Conservation (phyloP, 2,888 invertebrate species). For the Tyria jacobaeae region DNA sequence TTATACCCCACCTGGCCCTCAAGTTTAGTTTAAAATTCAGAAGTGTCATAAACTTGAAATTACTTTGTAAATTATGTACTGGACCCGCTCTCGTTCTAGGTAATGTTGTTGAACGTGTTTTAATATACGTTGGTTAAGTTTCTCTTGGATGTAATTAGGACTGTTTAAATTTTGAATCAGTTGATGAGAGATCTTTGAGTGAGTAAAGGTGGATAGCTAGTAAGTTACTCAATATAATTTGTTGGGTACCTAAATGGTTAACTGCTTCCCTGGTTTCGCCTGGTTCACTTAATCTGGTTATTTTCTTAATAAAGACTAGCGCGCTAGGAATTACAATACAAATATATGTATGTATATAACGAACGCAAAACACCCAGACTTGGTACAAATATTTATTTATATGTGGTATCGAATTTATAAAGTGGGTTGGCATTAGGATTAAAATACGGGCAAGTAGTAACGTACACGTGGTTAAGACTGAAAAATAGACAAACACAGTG, state of each 20-base stretch:
- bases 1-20: constrained; percentile 20
- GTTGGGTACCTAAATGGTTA: no score
- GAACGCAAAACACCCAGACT: no score
- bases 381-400: no score
- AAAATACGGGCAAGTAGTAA: no score
- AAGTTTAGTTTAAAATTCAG: constrained; percentile 35
- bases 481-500: no score
- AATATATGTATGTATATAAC: no score
- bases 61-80: constrained; percentile 47
- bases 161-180: background rate
- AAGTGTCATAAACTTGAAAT: constrained; percentile 43
- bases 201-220: background rate
- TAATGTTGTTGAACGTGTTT: constrained; percentile 26
- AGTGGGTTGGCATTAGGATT: no score
- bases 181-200: background rate
- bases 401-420: no score
- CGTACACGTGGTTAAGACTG: no score
- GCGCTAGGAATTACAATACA: no score
- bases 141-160: background rate
- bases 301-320: no score
- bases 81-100: constrained; percentile 27
- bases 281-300: background rate
- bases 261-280: no score
- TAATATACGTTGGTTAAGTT: constrained; percentile 23
- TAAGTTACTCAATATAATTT: background rate